Evolutionary conservation across 2,113 vertebrate genomes (phyloP).

Genomic region (Indicator maculatus): DNA sequence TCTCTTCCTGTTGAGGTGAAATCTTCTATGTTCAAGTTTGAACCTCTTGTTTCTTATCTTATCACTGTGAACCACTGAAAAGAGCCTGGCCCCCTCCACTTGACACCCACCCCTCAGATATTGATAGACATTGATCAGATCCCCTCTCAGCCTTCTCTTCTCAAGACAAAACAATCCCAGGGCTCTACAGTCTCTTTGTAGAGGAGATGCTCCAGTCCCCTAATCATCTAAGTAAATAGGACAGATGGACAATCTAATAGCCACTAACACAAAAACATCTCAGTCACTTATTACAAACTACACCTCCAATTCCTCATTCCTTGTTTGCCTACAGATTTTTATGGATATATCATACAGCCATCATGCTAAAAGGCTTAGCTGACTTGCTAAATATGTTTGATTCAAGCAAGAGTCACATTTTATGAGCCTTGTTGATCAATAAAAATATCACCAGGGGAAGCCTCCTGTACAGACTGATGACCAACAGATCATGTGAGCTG

Average conservation of each 20-base stretch:
- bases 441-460: not conserved
- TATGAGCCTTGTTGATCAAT: not conserved
- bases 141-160: too few species aligned
- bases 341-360: not conserved
- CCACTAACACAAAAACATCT: not conserved
- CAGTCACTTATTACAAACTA: not conserved
- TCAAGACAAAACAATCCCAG: too few species aligned
- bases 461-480: not conserved
- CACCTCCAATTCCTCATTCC: not conserved
- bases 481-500: not conserved
- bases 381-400: not conserved
- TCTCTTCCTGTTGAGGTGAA: too few species aligned
- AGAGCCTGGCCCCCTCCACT: too few species aligned
- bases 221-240: not conserved
- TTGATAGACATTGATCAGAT: too few species aligned
- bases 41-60: too few species aligned
- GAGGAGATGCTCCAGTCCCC: too few species aligned
- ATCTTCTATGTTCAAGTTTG: too few species aligned
- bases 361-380: not conserved
- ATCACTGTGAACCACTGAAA: too few species aligned
- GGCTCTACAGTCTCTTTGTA: too few species aligned
- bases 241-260: not conserved
- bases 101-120: too few species aligned
- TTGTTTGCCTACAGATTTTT: not conserved
- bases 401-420: not conserved